Conservation (phyloP, 2,113 vertebrate species). For the Suncus etruscus region DNA sequence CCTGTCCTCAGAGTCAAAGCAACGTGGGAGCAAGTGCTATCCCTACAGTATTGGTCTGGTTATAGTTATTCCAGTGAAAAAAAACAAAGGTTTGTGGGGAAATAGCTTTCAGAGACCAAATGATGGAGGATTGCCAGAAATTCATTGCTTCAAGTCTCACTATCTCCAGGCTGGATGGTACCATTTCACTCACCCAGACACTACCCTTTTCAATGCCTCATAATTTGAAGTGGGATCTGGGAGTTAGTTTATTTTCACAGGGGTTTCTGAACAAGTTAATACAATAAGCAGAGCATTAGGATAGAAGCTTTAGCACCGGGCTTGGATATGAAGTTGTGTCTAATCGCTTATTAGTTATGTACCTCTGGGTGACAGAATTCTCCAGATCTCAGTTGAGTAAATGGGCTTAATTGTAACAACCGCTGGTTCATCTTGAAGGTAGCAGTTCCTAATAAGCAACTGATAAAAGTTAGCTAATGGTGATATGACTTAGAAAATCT, state of each 20-base stretch:
- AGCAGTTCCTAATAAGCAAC: background rate
- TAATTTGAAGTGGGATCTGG: background rate
- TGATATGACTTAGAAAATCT: background rate
- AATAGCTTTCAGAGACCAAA: conserved; percentile 37
- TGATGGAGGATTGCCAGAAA: background rate
- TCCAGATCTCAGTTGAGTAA: background rate
- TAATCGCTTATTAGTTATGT: background rate
- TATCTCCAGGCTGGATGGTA: background rate
- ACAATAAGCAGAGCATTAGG: background rate
- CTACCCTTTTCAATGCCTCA: background rate
- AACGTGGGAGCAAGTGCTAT: background rate
- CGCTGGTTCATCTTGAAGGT: background rate
- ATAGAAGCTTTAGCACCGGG: background rate
- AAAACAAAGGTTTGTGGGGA: conserved; percentile 56
- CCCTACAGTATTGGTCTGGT: conserved; percentile 31
- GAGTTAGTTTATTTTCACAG: conserved; percentile 19
- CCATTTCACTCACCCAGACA: background rate
- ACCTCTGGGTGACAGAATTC: background rate
- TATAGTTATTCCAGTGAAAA: conserved; percentile 63
- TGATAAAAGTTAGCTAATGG: conserved; percentile 8
- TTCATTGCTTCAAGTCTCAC: conserved; percentile 43
- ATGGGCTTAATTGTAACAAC: background rate
- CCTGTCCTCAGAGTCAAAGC: conserved; percentile 33
- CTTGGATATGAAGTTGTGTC: no score
- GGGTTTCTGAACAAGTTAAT: background rate